These are phyloP conservation scores for Sphyrna mokarran DNA, from an alignment of 2,113 vertebrate species.

Conservation along the genomic window DNA sequence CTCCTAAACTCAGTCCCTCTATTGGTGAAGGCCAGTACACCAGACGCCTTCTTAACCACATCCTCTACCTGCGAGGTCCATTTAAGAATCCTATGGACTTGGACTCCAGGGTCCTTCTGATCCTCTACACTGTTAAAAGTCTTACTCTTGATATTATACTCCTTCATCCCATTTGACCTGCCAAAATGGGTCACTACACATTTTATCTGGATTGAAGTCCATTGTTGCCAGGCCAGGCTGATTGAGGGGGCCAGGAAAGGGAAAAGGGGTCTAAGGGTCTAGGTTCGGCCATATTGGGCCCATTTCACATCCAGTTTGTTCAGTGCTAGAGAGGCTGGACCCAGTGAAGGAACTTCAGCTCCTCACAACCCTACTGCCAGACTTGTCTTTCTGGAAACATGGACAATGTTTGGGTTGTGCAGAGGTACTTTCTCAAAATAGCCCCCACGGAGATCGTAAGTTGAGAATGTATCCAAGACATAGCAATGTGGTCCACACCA, in stretches of 20 bases:
- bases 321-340: not conserved
- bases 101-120: no score
- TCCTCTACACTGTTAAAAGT: no score
- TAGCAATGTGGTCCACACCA: not conserved
- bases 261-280: not conserved
- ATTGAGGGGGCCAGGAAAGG: not conserved
- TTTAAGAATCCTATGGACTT: no score
- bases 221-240: not conserved
- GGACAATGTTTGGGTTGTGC: not conserved
- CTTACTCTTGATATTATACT: no score
- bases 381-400: no score
- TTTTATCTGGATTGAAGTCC: no score
- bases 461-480: not conserved
- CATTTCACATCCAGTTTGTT: not conserved
- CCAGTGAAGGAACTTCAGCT: not conserved
- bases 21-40: no score
- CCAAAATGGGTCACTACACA: no score
- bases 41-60: no score
- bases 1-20: no score
- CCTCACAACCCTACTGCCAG: not conserved
- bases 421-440: not conserved
- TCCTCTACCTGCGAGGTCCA: no score
- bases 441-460: not conserved
- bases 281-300: not conserved
- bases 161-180: no score